phyloP scores from a whole-genome alignment of 2,113 vertebrate species.

The Barnardius zonarius region DNA sequence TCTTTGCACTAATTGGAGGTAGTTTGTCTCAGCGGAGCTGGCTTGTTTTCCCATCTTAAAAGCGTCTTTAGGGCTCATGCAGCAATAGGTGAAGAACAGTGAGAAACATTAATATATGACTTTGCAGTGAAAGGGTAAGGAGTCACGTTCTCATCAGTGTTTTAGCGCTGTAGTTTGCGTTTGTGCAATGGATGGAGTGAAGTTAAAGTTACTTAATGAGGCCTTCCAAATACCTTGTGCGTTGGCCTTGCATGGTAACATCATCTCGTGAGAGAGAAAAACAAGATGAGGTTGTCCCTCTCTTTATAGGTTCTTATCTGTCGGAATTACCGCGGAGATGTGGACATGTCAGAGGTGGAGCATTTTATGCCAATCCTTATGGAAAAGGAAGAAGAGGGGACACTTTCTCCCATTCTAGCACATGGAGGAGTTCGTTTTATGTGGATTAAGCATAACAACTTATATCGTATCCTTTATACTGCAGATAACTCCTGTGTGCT shows the following conservation, averaged over 20 bases:
- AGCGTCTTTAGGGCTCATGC: too few species aligned
- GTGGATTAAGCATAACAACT: slow-evolving; percentile 99
- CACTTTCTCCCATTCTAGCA: slow-evolving; percentile 91
- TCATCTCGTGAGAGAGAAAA: accelerated
- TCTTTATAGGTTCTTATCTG: slow-evolving; percentile 88
- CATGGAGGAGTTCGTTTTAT: slow-evolving; percentile 97
- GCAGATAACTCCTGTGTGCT: accelerated
- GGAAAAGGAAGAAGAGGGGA: slow-evolving; percentile 98
- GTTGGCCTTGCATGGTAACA: accelerated
- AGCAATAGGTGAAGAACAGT: neutral
- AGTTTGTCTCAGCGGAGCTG: neutral
- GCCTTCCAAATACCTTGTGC: accelerated
- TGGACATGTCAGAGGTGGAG: slow-evolving; percentile 99
- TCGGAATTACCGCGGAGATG: slow-evolving; percentile 94
- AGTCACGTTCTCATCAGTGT: accelerated
- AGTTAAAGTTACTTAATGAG: neutral
- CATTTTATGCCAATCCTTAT: slow-evolving; percentile 98
- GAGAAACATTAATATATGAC: accelerated
- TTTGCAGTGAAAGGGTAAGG: accelerated
- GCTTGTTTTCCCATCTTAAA: accelerated
- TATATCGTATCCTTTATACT: slow-evolving; percentile 89
- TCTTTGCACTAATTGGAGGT: neutral
- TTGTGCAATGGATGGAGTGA: accelerated
- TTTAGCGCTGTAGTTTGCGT: accelerated
- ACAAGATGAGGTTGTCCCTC: accelerated